These are phyloP conservation scores for Hypomecis atomaria DNA, from an alignment of 2,888 invertebrate species.

Conservation along the genomic window DNA sequence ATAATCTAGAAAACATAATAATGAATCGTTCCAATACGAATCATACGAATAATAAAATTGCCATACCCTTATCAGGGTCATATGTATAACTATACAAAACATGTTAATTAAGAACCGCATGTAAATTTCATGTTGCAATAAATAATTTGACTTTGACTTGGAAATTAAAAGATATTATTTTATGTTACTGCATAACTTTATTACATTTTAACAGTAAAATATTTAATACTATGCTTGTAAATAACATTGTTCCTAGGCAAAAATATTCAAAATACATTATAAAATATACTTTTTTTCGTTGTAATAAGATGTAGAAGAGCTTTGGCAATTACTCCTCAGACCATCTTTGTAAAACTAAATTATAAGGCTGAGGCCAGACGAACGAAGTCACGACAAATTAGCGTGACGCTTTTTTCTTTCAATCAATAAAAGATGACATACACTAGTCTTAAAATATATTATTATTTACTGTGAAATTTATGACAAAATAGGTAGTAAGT, in stretches of 20 bases:
- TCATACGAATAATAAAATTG: too few species aligned
- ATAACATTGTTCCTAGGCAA: conserved; percentile 24
- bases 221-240: conserved; percentile 24
- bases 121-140: too few species aligned
- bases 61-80: too few species aligned
- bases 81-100: too few species aligned
- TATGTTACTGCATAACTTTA: conserved; percentile 10
- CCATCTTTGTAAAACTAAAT: conserved; percentile 27
- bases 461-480: too few species aligned
- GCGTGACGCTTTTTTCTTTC: not conserved
- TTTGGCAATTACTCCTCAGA: conserved; percentile 36
- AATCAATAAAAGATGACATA: too few species aligned
- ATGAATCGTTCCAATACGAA: too few species aligned
- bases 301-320: conserved; percentile 31
- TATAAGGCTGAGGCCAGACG: conserved; percentile 1
- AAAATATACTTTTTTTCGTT: conserved; percentile 18
- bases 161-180: not conserved
- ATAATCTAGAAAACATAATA: too few species aligned
- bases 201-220: conserved; percentile 20
- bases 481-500: too few species aligned
- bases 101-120: too few species aligned
- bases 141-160: too few species aligned
- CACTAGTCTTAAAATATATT: too few species aligned
- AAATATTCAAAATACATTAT: conserved; percentile 13
- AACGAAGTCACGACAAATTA: not conserved